Evolutionary conservation across 2,888 invertebrate species (phyloP).

Genomic region (Drosophila neutralis): DNA sequence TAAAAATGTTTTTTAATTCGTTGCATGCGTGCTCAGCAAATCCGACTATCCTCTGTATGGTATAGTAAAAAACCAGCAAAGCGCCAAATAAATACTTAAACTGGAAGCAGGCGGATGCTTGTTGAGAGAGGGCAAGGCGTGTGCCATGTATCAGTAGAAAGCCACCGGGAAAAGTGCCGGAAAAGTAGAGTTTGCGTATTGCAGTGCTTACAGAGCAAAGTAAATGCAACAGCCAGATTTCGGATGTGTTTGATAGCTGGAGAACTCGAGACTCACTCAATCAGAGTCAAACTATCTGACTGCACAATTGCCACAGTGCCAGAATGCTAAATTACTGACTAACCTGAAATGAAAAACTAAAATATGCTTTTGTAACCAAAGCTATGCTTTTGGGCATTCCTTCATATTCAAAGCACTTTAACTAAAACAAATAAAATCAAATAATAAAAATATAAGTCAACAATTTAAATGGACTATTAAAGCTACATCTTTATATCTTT

Average conservation of each 20-base stretch:
- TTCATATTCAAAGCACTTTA: not conserved
- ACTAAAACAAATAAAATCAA: not conserved
- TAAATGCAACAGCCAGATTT: conserved; percentile 59
- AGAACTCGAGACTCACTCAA: conserved; percentile 10
- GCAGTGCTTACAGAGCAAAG: conserved; percentile 45
- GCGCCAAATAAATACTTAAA: conserved; percentile 66
- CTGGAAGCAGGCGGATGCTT: conserved; percentile 9
- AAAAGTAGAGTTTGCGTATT: conserved; percentile 16
- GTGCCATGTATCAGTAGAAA: conserved; percentile 1
- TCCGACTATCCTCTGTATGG: not conserved
- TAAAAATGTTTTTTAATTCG: not conserved
- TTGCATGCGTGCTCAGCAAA: not conserved
- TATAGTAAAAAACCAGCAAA: conserved; percentile 51
- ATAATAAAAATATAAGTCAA: not conserved
- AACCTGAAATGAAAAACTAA: not conserved
- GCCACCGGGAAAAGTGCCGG: conserved; percentile 9
- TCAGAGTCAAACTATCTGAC: not conserved
- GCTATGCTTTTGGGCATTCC: not conserved
- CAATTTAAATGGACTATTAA: not conserved
- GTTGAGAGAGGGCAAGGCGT: not conserved
- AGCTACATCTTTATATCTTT: not conserved
- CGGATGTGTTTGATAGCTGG: conserved; percentile 22
- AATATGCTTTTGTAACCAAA: not conserved
- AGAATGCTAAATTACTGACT: not conserved
- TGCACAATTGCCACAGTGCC: not conserved